Evolutionary conservation across 2,113 vertebrate species (phyloP), one percentile per base, ranked within the genome.

Genomic region (Mormyrus iriodes): DNA sequence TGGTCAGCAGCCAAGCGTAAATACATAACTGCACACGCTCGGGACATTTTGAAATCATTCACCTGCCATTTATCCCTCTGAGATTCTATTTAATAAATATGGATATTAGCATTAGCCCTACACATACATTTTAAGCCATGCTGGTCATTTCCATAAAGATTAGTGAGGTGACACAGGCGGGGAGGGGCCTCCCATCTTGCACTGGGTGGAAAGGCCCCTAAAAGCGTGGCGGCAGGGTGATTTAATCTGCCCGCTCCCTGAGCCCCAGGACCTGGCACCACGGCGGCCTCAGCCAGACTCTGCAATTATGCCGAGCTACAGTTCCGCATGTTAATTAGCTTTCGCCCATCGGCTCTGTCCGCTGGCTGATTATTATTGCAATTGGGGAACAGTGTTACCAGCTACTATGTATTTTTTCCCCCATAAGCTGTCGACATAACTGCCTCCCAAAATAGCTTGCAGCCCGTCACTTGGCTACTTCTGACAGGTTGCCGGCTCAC

Each of bases 81-180:
- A 86, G 93, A 94, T 95, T 94, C 93, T 94, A 91, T 95, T 93
- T 93, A 92, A 95, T 94, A 94, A 95, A 93, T 94, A 93, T 91
- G 85, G 90, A 90, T 94, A 93, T 95, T 95, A 94, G 93, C 85
- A 90, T 90, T 93, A 93, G 92, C 92, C 93, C 90, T 89, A 90
- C 93, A 91, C 92, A 93, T 91, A 91, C 93, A 94, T 93, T 94
- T 93, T 92, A 92, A 90, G 61, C 88, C 83, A 86, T 90, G 82
- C 90, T 86, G 52, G 91, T 91, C 91, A 92, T 90, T 91, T 94
- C 92, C 92, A 92, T 89, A 93, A 94, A 93, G 94, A 93, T 93
- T 92, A 93, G 49, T 90, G 79, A 94, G 93, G 91, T 85, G 91
- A 90, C 90, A 73, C 91, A 83, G 93, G 53, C 84, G 89, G 92